Evolutionary conservation across 2,888 invertebrate species (phyloP).

Genomic region (Philopedon plagiatum): DNA sequence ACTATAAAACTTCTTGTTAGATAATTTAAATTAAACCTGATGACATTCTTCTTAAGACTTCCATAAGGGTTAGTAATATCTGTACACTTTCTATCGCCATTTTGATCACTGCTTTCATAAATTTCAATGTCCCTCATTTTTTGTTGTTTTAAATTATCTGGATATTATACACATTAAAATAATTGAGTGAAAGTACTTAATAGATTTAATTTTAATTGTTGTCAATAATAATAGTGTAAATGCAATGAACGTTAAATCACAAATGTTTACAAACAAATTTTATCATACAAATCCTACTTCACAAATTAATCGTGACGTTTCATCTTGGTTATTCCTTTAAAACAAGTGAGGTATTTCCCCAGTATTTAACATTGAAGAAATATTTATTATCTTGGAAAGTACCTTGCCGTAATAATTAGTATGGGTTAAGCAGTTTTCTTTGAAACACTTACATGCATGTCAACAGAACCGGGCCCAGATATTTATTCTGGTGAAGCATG

Average conservation of each 20-base stretch:
- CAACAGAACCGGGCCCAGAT: too few relatives aligned
- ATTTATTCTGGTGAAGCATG: too few relatives aligned
- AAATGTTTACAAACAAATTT: neutral
- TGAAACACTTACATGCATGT: too few relatives aligned
- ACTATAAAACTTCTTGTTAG: slow-evolving; percentile 54
- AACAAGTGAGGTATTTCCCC: neutral
- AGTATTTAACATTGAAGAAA: neutral
- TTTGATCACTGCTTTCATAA: neutral
- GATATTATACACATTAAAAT: too few relatives aligned
- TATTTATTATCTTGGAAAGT: neutral
- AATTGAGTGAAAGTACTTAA: too few relatives aligned
- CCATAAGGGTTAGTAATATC: slow-evolving; percentile 33
- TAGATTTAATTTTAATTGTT: neutral
- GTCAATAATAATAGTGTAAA: neutral
- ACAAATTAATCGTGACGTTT: too few relatives aligned
- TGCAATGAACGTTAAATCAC: neutral
- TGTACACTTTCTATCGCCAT: neutral
- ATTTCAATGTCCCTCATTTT: neutral
- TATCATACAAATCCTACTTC: neutral
- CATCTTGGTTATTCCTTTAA: too few relatives aligned
- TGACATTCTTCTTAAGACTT: slow-evolving; percentile 38
- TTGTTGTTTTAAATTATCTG: neutral
- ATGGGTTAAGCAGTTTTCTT: too few relatives aligned
- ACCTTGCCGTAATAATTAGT: neutral
- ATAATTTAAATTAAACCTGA: slow-evolving; percentile 58